Base-by-base conservation (phyloP, 1,140 invertebrate species). In the Macrocentrus cingulum region DNA sequence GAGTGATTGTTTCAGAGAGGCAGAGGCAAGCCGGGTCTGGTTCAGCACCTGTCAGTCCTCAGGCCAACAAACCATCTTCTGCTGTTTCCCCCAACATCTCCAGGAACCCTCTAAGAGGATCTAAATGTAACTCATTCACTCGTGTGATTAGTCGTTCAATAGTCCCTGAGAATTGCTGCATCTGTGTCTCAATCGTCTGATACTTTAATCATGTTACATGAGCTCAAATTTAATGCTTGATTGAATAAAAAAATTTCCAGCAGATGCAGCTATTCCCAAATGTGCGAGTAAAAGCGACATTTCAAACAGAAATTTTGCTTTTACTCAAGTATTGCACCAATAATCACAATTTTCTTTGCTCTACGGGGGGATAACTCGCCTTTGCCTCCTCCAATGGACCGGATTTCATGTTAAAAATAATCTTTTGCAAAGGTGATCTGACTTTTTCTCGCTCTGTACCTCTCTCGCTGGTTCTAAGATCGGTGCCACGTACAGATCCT, bases 71-170 rank as follows among this genome's bases (percentile, higher is more conserved):
- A 65, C 71, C 76, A 70, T 69, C 77, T 78, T 71, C 76, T 71
- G 75, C 69, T 62, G 72, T 76, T 76, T 77, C 72, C 72, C 74
- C 77, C 73, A 77, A 70, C 70, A 85, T 88, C 81, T 84, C 84
- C 58, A 82, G 88, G 71, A 88, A 88, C 77, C 87, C 88, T 64
- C 83, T 90, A 59, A 83, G 89, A 81, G 88, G 88, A 85, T 90
- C 88, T 65, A 90, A 90, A 84, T 90, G 89, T 87, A 87, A 85
- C 81, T 77, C 72, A 73, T 79, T 76, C 67, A 67, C 69, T 73
- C 73, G 69, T 72, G 65, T 55, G 67, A 57, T 48, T 48, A n/a
- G 8, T 19, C 42, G 19, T 20, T 9, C 8, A 45, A 19, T 19
- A n/a, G 19, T 23, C 6, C 67, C 70, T 57, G 63, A 15, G 36